These are phyloP conservation scores for Cydia splendana DNA, from an alignment of 1,140 invertebrate species.

Conservation along the genomic window DNA sequence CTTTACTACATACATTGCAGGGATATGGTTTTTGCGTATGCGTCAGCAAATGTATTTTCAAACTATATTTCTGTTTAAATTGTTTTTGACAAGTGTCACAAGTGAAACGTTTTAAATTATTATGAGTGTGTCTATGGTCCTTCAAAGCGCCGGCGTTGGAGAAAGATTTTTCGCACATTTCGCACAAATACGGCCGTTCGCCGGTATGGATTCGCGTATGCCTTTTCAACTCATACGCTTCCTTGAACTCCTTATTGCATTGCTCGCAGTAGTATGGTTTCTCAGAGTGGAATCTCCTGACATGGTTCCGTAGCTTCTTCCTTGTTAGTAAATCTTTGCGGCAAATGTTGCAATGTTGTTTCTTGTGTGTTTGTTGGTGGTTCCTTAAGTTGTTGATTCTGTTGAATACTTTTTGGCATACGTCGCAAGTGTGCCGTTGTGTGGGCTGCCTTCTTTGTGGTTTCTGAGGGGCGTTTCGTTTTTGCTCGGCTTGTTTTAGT, in stretches of 20 bases:
- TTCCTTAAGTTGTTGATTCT: background rate
- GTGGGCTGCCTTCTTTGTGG: background rate
- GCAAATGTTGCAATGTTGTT: background rate
- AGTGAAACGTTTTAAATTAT: background rate
- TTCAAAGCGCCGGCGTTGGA: background rate
- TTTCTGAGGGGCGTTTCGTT: background rate
- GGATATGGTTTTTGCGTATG: background rate
- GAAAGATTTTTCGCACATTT: background rate
- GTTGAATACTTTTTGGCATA: background rate
- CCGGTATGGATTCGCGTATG: background rate
- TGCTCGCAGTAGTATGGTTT: background rate
- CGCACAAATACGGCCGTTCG: background rate
- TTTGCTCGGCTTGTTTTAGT: too few species aligned
- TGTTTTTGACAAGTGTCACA: background rate
- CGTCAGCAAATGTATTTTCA: background rate
- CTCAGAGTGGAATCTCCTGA: background rate
- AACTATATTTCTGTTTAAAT: conserved; percentile 8
- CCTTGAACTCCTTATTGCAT: background rate
- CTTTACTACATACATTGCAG: background rate
- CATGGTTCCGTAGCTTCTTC: background rate
- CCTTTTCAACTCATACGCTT: background rate
- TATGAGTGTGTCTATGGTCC: background rate
- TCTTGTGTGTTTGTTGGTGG: background rate
- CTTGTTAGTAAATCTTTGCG: background rate
- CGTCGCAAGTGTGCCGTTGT: background rate